Percentiles rank a stretch among this genome's conserved stretches.
These are phyloP conservation scores for Coilia nasus DNA, from an alignment of 2,797 vertebrate genomes.

Conservation along the genomic window DNA sequence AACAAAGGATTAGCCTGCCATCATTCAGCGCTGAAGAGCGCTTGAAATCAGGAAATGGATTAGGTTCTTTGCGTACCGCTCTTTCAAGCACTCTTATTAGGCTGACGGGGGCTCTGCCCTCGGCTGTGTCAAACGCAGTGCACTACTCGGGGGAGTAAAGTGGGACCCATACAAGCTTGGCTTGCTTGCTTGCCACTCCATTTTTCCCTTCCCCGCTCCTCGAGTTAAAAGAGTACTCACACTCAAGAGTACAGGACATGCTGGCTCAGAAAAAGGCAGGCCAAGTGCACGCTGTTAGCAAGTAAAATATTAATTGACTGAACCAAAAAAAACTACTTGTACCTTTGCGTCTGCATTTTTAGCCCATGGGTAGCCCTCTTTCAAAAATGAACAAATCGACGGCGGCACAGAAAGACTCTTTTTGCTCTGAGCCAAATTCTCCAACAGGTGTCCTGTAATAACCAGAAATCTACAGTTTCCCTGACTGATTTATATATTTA, in stretches of 20 bases:
- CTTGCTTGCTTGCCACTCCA: background rate
- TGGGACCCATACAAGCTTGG: background rate
- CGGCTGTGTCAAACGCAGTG: background rate
- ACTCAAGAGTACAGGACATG: background rate
- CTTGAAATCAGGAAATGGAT: slow-evolving; percentile 14
- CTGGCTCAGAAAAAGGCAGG: slow-evolving; percentile 7
- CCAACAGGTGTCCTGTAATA: too few relatives aligned
- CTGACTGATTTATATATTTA: too few relatives aligned
- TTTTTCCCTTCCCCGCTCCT: background rate
- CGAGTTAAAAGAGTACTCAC: too few relatives aligned
- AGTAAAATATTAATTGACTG: slow-evolving; percentile 18
- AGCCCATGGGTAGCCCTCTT: background rate
- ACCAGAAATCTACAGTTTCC: too few relatives aligned
- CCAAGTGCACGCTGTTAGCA: slow-evolving; percentile 2
- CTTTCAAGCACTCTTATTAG: background rate
- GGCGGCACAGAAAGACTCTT: background rate
- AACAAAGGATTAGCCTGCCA: slow-evolving; percentile 8
- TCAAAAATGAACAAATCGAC: background rate
- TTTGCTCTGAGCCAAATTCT: background rate
- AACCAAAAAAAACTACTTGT: background rate
- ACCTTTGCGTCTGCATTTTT: background rate
- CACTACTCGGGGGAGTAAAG: background rate
- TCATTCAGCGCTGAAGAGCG: background rate
- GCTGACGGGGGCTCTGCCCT: background rate
- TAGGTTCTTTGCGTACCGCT: background rate